phyloP scores from a whole-genome alignment of 1,140 invertebrate genomes.

The Bathynomus jamesi region DNA sequence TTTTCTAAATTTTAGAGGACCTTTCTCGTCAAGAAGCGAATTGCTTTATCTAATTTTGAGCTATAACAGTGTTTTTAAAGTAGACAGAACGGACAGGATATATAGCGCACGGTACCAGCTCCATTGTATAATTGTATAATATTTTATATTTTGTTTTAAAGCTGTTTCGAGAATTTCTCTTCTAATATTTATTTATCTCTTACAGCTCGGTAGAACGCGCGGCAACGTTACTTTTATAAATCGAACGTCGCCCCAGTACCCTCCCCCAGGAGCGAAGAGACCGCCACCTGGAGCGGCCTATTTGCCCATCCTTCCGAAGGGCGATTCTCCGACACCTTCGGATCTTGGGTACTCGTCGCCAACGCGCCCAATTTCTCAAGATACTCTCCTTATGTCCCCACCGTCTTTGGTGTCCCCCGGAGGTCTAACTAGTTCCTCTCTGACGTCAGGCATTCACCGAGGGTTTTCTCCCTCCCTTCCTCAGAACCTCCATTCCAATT shows the following conservation, averaged over 20 bases:
- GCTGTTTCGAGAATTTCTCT: too few species aligned
- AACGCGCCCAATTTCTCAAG: slow-evolving; percentile 23
- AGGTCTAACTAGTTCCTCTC: slow-evolving; percentile 45
- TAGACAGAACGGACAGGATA: too few species aligned
- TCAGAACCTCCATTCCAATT: slow-evolving; percentile 20
- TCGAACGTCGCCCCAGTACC: slow-evolving; percentile 19
- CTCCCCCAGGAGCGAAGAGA: slow-evolving; percentile 15
- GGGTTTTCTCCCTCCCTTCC: neutral
- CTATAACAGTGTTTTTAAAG: too few species aligned
- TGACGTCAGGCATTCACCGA: slow-evolving; percentile 7
- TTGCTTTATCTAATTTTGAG: too few species aligned
- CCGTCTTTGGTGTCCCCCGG: slow-evolving; percentile 20
- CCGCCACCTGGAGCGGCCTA: slow-evolving; percentile 42
- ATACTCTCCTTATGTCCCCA: slow-evolving; percentile 22
- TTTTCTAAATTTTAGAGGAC: too few species aligned
- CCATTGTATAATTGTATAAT: too few species aligned
- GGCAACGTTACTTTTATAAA: slow-evolving; percentile 15
- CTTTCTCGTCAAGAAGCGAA: too few species aligned
- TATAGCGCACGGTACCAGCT: too few species aligned
- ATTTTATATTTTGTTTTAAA: too few species aligned
- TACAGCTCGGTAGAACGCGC: slow-evolving; percentile 32
- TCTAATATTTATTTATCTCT: too few species aligned
- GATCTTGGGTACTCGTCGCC: slow-evolving; percentile 33
- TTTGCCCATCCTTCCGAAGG: slow-evolving; percentile 62
- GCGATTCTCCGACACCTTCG: slow-evolving; percentile 46